Percentiles rank a stretch among this genome's conserved stretches.
phyloP scores from a whole-genome alignment of 2,888 invertebrate species.

The Oscheius sp. region DNA sequence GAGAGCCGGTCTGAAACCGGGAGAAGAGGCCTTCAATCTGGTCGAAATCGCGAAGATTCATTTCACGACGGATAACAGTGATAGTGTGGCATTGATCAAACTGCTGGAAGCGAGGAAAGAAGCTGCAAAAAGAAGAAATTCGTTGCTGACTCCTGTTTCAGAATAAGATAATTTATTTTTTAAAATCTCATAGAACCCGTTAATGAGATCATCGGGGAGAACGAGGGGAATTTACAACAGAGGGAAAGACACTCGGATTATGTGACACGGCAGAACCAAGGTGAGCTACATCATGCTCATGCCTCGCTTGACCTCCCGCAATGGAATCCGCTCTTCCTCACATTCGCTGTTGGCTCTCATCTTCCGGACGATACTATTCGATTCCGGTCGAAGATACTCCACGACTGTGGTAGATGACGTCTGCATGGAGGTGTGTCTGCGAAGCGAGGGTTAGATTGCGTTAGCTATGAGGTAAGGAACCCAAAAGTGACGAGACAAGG shows the following conservation, averaged over 20 bases:
- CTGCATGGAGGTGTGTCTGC: constrained; percentile 11
- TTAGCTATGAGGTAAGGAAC: constrained; percentile 4
- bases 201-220: not conserved
- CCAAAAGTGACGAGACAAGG: not conserved
- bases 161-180: not conserved
- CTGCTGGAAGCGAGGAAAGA: constrained; percentile 5
- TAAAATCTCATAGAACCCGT: constrained; percentile 2
- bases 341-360: constrained; percentile 23
- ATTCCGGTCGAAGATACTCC: not conserved
- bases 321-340: constrained; percentile 21
- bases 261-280: constrained; percentile 13
- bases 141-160: not conserved
- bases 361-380: not conserved
- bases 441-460: constrained; percentile 15
- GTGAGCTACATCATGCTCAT: constrained; percentile 27
- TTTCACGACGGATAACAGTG: constrained; percentile 38
- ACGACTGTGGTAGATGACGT: constrained; percentile 4
- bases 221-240: not conserved
- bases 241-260: not conserved
- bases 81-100: constrained; percentile 25
- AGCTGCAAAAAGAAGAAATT: not conserved
- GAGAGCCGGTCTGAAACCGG: constrained; percentile 36
- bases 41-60: constrained; percentile 39
- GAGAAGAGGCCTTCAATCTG: constrained; percentile 33
- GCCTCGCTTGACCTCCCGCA: constrained; percentile 19